Percentiles rank a stretch among this genome's conserved stretches.
Conservation (phyloP, 2,113 vertebrate species). For the Clupea harengus region DNA sequence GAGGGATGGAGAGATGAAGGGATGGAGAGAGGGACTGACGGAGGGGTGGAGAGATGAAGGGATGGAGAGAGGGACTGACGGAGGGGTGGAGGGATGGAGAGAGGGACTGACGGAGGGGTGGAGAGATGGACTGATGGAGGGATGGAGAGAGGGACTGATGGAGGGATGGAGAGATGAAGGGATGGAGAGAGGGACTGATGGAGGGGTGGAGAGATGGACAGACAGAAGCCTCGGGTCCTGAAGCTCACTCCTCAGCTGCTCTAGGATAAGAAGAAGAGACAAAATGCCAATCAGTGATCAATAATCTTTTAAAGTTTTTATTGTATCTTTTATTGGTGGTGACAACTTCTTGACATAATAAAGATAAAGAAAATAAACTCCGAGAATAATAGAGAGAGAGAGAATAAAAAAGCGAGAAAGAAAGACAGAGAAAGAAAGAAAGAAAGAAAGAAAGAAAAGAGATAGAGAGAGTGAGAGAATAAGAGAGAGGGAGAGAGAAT, state of each 20-base stretch:
- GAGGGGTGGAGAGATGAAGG: no score
- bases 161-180: background rate
- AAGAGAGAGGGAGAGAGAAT: no score
- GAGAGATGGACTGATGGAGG: background rate
- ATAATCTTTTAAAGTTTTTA: no score
- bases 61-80: background rate
- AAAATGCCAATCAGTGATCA: no score
- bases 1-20: background rate
- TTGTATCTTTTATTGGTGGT: no score
- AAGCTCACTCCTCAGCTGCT: constrained; percentile 29
- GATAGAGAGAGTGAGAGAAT: background rate
- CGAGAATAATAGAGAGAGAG: background rate
- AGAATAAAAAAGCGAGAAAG: no score
- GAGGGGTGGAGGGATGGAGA: background rate
- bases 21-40: background rate
- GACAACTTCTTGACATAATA: no score
- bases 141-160: background rate
- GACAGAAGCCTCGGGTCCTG: no score
- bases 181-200: no score
- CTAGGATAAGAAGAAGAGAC: constrained; percentile 11
- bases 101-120: background rate
- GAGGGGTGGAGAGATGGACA: background rate
- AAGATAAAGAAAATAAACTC: no score
- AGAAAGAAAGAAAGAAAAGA: no score
- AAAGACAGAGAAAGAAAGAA: background rate